These are phyloP conservation scores for Spongilla lacustris DNA, from an alignment of 37 sponge, comb jelly and placozoan genomes.

Conservation along the genomic window DNA sequence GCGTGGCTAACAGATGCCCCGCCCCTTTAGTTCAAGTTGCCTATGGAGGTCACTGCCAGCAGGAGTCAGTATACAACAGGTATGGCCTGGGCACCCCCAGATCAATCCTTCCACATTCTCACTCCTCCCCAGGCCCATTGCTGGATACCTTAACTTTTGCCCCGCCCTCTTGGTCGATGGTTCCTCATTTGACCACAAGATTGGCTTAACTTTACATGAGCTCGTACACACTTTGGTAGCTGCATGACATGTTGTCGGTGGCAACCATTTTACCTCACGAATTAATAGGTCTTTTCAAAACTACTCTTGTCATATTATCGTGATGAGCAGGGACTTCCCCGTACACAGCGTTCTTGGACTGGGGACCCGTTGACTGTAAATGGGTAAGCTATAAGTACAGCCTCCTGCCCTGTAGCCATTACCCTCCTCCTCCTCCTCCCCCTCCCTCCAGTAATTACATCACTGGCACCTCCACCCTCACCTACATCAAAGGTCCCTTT, in stretches of 20 bases:
- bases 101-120: too few species aligned
- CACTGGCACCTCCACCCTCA: background rate
- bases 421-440: too few species aligned
- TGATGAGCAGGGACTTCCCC: slow-evolving; percentile 36
- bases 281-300: slow-evolving; percentile 39
- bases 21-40: background rate
- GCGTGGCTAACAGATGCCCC: background rate
- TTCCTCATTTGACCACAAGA: slow-evolving; percentile 1
- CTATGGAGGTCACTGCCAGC: slow-evolving; percentile 51
- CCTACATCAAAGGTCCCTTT: background rate
- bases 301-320: slow-evolving; percentile 31
- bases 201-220: slow-evolving; percentile 26
- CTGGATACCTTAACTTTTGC: slow-evolving; percentile 64
- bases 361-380: background rate
- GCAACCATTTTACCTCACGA: background rate
- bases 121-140: slow-evolving; percentile 26
- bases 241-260: background rate
- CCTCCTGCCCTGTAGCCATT: background rate
- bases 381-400: background rate
- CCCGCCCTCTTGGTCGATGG: background rate
- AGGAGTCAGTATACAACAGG: slow-evolving; percentile 46
- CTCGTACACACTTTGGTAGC: slow-evolving; percentile 47
- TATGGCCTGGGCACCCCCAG: background rate
- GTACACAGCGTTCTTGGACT: slow-evolving; percentile 7
- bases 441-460: background rate